A percentile compares a stretch with the other conserved stretches of the same genome.
Conservation (phyloP, 2,113 vertebrate species). For the Halichoeres trimaculatus region DNA sequence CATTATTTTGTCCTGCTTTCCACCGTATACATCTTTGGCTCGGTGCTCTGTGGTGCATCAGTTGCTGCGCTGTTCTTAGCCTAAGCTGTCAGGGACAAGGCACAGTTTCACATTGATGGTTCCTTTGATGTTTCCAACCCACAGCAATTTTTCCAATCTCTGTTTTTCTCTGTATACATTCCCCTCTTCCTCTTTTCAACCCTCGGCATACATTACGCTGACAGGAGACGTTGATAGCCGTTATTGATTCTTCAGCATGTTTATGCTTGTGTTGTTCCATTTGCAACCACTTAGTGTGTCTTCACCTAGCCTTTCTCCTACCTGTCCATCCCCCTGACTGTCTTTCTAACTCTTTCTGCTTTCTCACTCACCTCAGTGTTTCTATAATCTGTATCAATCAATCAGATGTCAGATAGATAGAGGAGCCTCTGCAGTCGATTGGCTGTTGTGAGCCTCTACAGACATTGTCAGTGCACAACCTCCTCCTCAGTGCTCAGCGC, state of each 20-base stretch:
- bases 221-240: conserved; percentile 39
- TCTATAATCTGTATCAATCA: conserved; percentile 60
- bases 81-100: conserved; percentile 72
- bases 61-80: conserved; percentile 65
- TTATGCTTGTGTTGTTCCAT: conserved; percentile 27
- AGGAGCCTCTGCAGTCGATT: conserved; percentile 39
- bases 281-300: conserved; percentile 36
- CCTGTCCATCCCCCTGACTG: neutral
- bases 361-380: conserved; percentile 9
- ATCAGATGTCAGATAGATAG: conserved; percentile 23
- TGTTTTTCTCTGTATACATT: conserved; percentile 21
- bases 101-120: conserved; percentile 69
- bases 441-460: conserved; percentile 38
- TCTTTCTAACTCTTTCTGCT: neutral
- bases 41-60: conserved; percentile 56
- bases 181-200: neutral
- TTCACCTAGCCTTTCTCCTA: conserved; percentile 9
- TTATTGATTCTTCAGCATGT: conserved; percentile 46
- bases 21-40: conserved; percentile 53
- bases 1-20: conserved; percentile 68
- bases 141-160: conserved; percentile 12
- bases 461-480: conserved; percentile 38
- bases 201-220: conserved; percentile 23
- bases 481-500: conserved; percentile 29
- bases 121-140: conserved; percentile 65